Evolutionary conservation across 1,140 invertebrate genomes (phyloP), one percentile per base, ranked within the genome.

Genomic region (Aradophagus sp.): DNA sequence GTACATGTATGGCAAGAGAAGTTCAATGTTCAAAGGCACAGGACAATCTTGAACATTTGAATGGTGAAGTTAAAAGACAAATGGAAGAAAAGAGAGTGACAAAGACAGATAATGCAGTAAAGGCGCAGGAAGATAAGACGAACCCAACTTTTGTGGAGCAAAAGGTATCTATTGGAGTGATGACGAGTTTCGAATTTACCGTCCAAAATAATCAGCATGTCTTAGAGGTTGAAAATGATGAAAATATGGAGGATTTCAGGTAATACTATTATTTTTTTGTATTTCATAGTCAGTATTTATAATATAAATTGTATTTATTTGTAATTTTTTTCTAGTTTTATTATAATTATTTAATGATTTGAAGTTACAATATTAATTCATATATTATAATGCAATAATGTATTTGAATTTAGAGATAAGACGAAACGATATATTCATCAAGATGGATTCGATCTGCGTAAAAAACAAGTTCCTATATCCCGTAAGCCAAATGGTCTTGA

Each of bases 151-250:
- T 80, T 56, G 13, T 84, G 47, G 85, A 86, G 48, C 86, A 88
- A 17, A 90, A 91, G 72, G 89, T 91, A 67, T 90, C 90, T 0
- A 89, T 91, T 61, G 90, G 90, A 56, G 88, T 91, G 6, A 91
- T 90, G 88, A 91, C 90, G 2, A 91, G 90, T 80, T 90, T 91
- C 81, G 90, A 91, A 81, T 87, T 91, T 58, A 89, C 88, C 1
- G 81, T 90, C n/a, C 80, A 86, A 47, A 85, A 86, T 34, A 84
- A 74, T 70, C 81, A 78, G 16, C 76, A 79, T 27, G 15, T 74
- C 5, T 0, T 70, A 0, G 78, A 82, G 1, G 35, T 47, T 6
- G 79, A 79, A 6, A 50, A 87, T 84, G 59, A 87, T 80, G 32
- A 88, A 76, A 67, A 79, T 78, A 26, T 85, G 77, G 41, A 75